Base-by-base conservation (phyloP, 2,797 vertebrate genomes). In the Sebastes nivosus region DNA sequence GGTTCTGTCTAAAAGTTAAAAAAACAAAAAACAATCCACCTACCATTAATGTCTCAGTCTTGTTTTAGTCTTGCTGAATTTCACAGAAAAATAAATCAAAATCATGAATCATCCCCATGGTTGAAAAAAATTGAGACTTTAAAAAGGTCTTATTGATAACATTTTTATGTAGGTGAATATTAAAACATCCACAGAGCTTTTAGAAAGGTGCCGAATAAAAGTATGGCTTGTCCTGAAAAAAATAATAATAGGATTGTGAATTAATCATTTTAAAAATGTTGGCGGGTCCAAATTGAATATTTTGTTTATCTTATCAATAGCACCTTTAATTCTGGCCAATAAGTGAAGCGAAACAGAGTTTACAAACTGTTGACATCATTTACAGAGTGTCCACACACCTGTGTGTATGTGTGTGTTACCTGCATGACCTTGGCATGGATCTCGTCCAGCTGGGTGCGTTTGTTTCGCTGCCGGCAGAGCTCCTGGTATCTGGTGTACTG, bases 391-490 rank as follows among this genome's bases (percentile, higher is more conserved):
- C 16, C 58, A 63, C 16, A 14, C 24, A 57, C 5, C 16, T 16
- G 32, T 30, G 14, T 30, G 13, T 4, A 18, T 57, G 54, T 59
- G 30, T 5, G 57, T 42, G 2, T 79, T 95, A 99, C 98, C 97
- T 99, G 98, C 97, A 98, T 99, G 90, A 99, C 98, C 89, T 98
- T 99, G 95, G 98, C 96, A 16, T 99, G 98, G 85, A 99, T 97
- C 89, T 99, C 98, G 75, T 99, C 98, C 0, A 99, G 96, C 86
- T 99, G 98, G 0, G 96, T 97, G 72, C 98, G 97, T 38, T 99
- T 99, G 93, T 97, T 99, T 14, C 98, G 96, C 63, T 98, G 98
- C 16, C 98, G 92, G 84, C 98, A 99, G 6, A 99, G 96, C 87
- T 99, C 98, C 93, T 99, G 98, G 94, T 99, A 99, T 72, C 96